Evolutionary conservation across 2,888 invertebrate species (phyloP).

Genomic region (Zele albiditarsus): DNA sequence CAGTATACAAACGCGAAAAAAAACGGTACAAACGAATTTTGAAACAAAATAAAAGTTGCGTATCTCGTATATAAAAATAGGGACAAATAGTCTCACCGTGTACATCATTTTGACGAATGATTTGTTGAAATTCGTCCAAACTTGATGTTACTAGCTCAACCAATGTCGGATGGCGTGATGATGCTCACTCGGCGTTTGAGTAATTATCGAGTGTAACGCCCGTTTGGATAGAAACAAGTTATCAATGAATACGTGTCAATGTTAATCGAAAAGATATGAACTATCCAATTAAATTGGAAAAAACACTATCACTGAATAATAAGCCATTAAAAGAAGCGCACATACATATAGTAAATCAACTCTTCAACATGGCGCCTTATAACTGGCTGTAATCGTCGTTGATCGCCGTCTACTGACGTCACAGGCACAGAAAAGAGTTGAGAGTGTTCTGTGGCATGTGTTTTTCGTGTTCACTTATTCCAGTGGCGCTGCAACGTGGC

Average conservation of each 20-base stretch:
- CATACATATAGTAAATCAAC: slow-evolving; percentile 45
- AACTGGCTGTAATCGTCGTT: slow-evolving; percentile 30
- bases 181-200: background rate
- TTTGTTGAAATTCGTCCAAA: background rate
- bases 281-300: background rate
- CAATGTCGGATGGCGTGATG: slow-evolving; percentile 30
- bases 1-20: slow-evolving; percentile 7
- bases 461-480: background rate
- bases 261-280: background rate
- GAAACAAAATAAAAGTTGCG: background rate
- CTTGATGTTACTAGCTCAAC: background rate
- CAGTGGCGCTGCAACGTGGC: background rate
- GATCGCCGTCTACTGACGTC: background rate
- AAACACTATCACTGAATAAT: background rate
- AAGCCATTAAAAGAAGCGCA: slow-evolving; percentile 40
- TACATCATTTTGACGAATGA: slow-evolving; percentile 73
- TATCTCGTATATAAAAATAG: background rate
- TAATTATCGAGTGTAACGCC: background rate
- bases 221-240: background rate
- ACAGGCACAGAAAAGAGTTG: background rate
- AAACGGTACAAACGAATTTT: too few species aligned
- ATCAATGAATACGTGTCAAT: background rate
- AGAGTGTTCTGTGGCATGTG: background rate
- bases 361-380: slow-evolving; percentile 54
- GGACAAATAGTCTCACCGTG: slow-evolving; percentile 69